Conservation (phyloP, 1,140 invertebrate species). For the Leptoteleia sp. region DNA sequence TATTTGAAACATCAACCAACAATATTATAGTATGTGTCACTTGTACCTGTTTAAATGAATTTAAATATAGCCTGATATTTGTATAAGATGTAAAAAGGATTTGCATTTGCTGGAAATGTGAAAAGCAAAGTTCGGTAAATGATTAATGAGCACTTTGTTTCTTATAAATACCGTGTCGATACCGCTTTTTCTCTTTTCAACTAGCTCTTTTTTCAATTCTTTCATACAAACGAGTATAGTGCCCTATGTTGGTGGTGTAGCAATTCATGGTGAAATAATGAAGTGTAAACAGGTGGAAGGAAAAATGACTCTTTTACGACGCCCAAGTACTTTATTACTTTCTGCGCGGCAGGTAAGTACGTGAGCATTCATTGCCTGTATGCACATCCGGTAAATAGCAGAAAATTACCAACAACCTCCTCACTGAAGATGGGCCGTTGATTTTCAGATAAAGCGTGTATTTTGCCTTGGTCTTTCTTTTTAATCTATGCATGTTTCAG, state of each 20-base stretch:
- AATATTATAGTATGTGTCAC: background rate
- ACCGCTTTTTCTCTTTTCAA: slow-evolving; percentile 16
- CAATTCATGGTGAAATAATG: slow-evolving; percentile 69
- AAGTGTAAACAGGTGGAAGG: slow-evolving; percentile 73
- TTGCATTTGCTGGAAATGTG: slow-evolving; percentile 7
- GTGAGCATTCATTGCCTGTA: slow-evolving; percentile 67
- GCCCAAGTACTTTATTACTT: slow-evolving; percentile 72
- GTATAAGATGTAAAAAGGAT: background rate
- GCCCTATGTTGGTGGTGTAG: slow-evolving; percentile 25
- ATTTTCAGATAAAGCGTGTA: slow-evolving; percentile 63
- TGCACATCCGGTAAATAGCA: slow-evolving; percentile 70
- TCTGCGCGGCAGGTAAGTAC: slow-evolving; percentile 56
- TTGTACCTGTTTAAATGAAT: background rate
- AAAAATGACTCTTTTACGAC: slow-evolving; percentile 71
- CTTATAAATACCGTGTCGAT: slow-evolving; percentile 6
- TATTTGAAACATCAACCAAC: no score
- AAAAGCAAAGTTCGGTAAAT: slow-evolving; percentile 4
- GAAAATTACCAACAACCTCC: slow-evolving; percentile 69
- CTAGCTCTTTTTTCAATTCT: slow-evolving; percentile 23
- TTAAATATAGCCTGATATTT: background rate
- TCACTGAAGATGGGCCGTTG: slow-evolving; percentile 44
- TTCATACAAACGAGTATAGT: slow-evolving; percentile 25
- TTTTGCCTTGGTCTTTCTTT: slow-evolving; percentile 55
- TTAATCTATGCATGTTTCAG: slow-evolving; percentile 50
- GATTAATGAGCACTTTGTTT: slow-evolving; percentile 33